Evolutionary conservation across 53 echinoderm and acorn worm genomes (phyloP).

Genomic region (Stichopus horrens): DNA sequence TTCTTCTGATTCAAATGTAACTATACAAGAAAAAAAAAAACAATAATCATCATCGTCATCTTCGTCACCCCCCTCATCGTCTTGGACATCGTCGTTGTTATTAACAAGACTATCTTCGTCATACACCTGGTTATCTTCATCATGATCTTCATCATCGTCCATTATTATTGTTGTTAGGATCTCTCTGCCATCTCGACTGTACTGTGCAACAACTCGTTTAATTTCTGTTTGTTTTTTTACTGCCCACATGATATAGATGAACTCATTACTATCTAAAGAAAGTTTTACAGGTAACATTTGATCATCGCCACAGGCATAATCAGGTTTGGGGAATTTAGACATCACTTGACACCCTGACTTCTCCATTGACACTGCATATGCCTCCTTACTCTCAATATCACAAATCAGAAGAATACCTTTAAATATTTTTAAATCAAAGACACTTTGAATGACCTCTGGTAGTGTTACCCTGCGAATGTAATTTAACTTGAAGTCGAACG

Average conservation of each 20-base stretch:
- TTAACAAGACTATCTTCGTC: no score
- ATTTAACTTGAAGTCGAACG: not conserved
- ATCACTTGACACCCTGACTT: not conserved
- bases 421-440: not conserved
- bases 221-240: not conserved
- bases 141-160: not conserved
- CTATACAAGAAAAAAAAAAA: no score
- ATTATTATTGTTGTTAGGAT: not conserved
- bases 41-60: no score
- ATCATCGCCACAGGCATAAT: not conserved
- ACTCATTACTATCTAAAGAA: not conserved
- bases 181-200: not conserved
- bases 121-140: no score
- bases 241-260: not conserved
- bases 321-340: not conserved
- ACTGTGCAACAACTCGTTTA: not conserved
- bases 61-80: no score
- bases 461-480: not conserved
- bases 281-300: not conserved
- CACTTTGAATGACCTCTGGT: not conserved
- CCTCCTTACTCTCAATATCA: not conserved
- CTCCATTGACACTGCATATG: not conserved
- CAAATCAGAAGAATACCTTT: not conserved
- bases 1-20: no score
- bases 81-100: no score